Evolutionary conservation across 92 coral and sea anemone species (phyloP).

Genomic region (Epizoanthus stellaris): DNA sequence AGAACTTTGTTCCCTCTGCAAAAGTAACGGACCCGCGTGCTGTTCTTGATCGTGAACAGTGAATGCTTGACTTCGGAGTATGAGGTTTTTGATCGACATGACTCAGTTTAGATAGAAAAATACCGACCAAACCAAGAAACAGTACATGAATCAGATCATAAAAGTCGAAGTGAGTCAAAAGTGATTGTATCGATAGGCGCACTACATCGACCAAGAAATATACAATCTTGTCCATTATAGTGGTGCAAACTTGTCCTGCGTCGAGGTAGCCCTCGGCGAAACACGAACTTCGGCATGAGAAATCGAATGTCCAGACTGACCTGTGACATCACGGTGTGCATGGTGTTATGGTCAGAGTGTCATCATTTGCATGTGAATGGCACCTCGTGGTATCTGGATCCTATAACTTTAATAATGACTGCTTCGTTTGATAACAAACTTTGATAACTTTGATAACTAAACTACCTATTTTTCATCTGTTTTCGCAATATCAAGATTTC

Average conservation of each 20-base stretch:
- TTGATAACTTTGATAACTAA: not conserved
- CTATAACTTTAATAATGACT: too few species aligned
- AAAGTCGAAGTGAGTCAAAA: constrained; percentile 59
- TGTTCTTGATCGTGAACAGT: constrained; percentile 13
- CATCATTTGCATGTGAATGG: constrained; percentile 23
- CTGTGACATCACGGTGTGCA: not conserved
- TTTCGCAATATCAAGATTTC: not conserved
- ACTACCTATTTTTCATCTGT: constrained; percentile 22
- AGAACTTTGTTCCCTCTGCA: constrained; percentile 81
- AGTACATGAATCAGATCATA: constrained; percentile 58
- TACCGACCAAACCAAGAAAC: constrained; percentile 75
- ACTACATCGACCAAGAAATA: constrained; percentile 21
- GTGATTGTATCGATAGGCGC: constrained; percentile 22
- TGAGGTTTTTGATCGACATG: not conserved
- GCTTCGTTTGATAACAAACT: not conserved
- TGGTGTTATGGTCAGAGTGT: not conserved
- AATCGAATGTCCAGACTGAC: not conserved
- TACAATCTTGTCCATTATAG: constrained; percentile 12
- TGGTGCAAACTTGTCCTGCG: not conserved
- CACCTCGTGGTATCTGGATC: not conserved
- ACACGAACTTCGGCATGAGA: not conserved
- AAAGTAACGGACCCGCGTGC: constrained; percentile 73
- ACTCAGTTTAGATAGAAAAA: constrained; percentile 39
- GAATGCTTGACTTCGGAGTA: constrained; percentile 44
- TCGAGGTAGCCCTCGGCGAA: not conserved